A percentile compares a stretch with the other conserved stretches of the same genome.
These are phyloP conservation scores for Leptonema lineaticorne DNA, from an alignment of 1,140 invertebrate genomes.

Conservation along the genomic window DNA sequence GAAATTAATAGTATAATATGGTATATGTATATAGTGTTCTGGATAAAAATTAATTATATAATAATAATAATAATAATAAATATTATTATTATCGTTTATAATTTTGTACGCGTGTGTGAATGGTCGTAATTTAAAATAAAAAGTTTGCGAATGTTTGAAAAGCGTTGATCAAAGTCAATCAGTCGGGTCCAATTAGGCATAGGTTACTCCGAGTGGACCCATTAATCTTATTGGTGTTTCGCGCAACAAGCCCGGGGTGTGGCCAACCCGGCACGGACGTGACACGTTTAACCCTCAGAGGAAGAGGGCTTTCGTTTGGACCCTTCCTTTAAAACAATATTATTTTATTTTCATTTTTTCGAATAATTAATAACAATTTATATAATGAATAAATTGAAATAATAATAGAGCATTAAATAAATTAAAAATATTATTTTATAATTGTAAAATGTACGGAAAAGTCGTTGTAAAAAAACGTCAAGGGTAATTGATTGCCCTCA, in stretches of 20 bases:
- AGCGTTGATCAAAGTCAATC: conserved; percentile 18
- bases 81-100: too few relatives aligned
- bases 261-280: conserved; percentile 14
- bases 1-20: too few relatives aligned
- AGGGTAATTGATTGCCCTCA: not conserved
- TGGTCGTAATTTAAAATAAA: too few relatives aligned
- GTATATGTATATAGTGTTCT: too few relatives aligned
- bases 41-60: too few relatives aligned
- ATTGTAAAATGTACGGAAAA: not conserved
- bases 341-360: not conserved
- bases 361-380: too few relatives aligned
- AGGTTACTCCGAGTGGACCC: conserved; percentile 16
- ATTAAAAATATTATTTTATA: too few relatives aligned
- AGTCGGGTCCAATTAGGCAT: conserved; percentile 28
- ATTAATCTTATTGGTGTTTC: conserved; percentile 25
- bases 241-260: conserved; percentile 7
- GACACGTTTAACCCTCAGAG: conserved; percentile 6
- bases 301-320: not conserved
- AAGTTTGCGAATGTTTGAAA: conserved; percentile 9
- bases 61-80: too few relatives aligned
- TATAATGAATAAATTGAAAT: too few relatives aligned
- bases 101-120: too few relatives aligned
- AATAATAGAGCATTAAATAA: too few relatives aligned
- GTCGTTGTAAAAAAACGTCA: not conserved
- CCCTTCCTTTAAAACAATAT: not conserved